phyloP scores from a whole-genome alignment of 2,888 invertebrate genomes.

The Platycnemis pennipes region DNA sequence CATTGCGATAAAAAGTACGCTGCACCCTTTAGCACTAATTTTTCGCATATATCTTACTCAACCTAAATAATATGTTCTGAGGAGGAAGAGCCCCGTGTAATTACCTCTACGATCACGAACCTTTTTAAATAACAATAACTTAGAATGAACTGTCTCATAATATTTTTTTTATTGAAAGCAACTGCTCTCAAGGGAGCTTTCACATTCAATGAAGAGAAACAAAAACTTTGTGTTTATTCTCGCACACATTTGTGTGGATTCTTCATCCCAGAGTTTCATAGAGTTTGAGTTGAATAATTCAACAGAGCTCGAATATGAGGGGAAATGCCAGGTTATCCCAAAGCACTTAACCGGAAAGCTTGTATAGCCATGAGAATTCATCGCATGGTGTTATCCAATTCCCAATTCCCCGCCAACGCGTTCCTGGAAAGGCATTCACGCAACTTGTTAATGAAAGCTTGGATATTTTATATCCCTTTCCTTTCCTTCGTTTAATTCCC shows the following conservation, averaged over 20 bases:
- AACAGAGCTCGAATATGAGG: background rate
- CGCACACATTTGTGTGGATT: background rate
- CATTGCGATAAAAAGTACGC: too few species aligned
- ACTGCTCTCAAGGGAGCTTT: too few species aligned
- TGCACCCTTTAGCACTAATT: too few species aligned
- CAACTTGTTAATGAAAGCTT: background rate
- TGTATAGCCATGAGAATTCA: background rate
- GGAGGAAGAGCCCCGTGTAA: too few species aligned
- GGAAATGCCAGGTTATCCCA: background rate
- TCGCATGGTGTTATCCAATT: background rate
- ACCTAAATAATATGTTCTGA: too few species aligned
- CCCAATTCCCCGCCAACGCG: background rate
- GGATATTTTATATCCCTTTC: background rate
- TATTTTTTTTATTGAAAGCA: too few species aligned
- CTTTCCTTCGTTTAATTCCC: background rate
- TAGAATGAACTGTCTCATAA: too few species aligned
- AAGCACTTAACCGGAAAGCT: background rate
- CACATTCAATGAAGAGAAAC: background rate
- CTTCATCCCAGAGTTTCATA: background rate
- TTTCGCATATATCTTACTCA: too few species aligned
- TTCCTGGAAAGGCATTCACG: background rate
- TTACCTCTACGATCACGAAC: too few species aligned
- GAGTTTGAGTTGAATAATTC: background rate
- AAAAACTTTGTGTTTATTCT: background rate
- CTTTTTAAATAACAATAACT: too few species aligned